Conservation (phyloP, 1,140 invertebrate genomes). For the Drosophila baimaii region DNA sequence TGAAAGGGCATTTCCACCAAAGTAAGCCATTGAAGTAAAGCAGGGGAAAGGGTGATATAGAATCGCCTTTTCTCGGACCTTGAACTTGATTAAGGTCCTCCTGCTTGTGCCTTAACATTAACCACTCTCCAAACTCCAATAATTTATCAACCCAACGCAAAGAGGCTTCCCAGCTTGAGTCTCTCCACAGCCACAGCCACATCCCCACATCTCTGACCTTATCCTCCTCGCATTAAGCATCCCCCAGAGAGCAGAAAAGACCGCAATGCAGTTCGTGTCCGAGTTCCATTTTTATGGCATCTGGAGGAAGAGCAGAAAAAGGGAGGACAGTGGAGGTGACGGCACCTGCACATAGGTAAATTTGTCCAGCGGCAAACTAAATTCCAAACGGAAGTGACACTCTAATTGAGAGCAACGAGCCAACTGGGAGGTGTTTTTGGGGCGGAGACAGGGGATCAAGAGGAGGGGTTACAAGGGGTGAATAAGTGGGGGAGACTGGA, state of each 20-base stretch:
- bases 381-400: constrained; percentile 63
- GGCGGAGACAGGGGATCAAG: not conserved
- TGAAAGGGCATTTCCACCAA: constrained; percentile 13
- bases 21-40: not conserved
- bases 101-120: not conserved
- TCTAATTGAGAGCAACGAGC: constrained; percentile 67
- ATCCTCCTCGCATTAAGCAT: constrained; percentile 16
- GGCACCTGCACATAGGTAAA: constrained; percentile 62
- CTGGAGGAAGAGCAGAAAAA: constrained; percentile 25
- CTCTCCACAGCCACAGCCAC: constrained; percentile 25
- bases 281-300: constrained; percentile 56
- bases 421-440: constrained; percentile 57
- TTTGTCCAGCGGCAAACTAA: constrained; percentile 62
- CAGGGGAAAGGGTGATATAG: not conserved
- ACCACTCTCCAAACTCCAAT: constrained; percentile 8
- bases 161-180: constrained; percentile 15
- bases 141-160: constrained; percentile 22
- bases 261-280: constrained; percentile 61
- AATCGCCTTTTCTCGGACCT: constrained; percentile 34
- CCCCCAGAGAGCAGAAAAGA: constrained; percentile 29
- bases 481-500: not conserved
- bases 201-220: not conserved
- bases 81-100: constrained; percentile 39
- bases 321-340: constrained; percentile 1
- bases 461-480: not conserved